Conservation (phyloP, 2,888 invertebrate species). For the Acleris emargana region DNA sequence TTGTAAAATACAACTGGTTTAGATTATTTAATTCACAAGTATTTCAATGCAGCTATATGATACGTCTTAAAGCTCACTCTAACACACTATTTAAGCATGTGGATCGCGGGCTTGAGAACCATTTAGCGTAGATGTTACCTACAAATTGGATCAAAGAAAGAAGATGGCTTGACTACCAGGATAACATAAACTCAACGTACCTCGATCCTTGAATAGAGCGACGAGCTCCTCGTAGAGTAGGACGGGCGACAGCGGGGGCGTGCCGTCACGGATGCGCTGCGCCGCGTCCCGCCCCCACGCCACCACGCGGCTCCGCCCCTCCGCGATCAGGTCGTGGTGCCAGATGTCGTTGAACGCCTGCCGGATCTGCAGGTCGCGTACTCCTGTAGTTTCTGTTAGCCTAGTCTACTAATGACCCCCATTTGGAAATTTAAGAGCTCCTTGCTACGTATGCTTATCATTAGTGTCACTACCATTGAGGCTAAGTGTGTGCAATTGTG, state of each 20-base stretch:
- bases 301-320: slow-evolving; percentile 59
- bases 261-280: slow-evolving; percentile 65
- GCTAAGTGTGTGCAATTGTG: too few species aligned
- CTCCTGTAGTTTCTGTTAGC: background rate
- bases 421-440: background rate
- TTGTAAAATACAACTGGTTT: too few species aligned
- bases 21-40: too few species aligned
- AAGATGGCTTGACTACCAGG: background rate
- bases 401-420: background rate
- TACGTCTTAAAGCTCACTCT: too few species aligned
- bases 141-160: too few species aligned
- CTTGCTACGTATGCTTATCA: too few species aligned
- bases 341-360: slow-evolving; percentile 65
- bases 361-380: slow-evolving; percentile 50
- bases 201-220: slow-evolving; percentile 70
- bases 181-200: slow-evolving; percentile 46
- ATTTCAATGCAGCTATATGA: too few species aligned
- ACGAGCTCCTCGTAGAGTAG: slow-evolving; percentile 69
- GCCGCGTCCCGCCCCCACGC: slow-evolving; percentile 66
- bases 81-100: too few species aligned
- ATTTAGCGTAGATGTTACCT: too few species aligned
- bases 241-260: slow-evolving; percentile 70
- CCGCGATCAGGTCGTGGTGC: slow-evolving; percentile 71
- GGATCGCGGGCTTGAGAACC: too few species aligned
- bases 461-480: too few species aligned